A percentile compares a stretch with the other conserved stretches of the same genome.
Conservation (phyloP, 2,888 invertebrate species). For the Drosophila anomalata region DNA sequence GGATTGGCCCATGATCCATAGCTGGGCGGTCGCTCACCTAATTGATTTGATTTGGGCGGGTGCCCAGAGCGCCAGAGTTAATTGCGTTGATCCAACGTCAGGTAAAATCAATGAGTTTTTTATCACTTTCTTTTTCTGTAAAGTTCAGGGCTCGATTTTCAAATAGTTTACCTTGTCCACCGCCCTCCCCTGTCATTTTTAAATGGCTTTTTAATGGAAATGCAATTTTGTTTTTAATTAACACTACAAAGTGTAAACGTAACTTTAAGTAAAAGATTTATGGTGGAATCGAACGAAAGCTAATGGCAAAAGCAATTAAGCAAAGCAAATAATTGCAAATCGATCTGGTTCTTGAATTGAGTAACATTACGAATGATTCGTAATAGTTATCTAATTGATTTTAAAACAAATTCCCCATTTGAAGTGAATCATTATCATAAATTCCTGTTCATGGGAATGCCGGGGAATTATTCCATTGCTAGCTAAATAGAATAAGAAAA, state of each 20-base stretch:
- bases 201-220: slow-evolving; percentile 11
- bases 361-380: not conserved
- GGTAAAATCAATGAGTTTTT: slow-evolving; percentile 22
- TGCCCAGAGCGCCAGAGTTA: slow-evolving; percentile 9
- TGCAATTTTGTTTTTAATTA: slow-evolving; percentile 17
- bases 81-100: slow-evolving; percentile 46
- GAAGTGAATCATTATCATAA: not conserved
- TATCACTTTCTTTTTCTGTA: slow-evolving; percentile 35
- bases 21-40: slow-evolving; percentile 59
- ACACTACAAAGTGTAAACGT: not conserved
- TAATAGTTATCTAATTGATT: not conserved
- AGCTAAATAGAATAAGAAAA: not conserved
- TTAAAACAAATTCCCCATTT: not conserved
- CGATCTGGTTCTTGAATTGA: not conserved
- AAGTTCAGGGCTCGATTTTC: slow-evolving; percentile 19
- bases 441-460: not conserved
- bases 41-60: slow-evolving; percentile 57
- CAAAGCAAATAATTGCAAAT: not conserved
- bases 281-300: not conserved
- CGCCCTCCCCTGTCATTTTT: slow-evolving; percentile 9
- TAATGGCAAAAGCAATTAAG: not conserved
- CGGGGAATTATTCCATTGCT: not conserved
- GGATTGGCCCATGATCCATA: slow-evolving; percentile 44
- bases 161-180: slow-evolving; percentile 12
- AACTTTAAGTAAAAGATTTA: slow-evolving; percentile 2